Evolutionary conservation across 2,797 vertebrate genomes (phyloP).

Genomic region (Molothrus aeneus): DNA sequence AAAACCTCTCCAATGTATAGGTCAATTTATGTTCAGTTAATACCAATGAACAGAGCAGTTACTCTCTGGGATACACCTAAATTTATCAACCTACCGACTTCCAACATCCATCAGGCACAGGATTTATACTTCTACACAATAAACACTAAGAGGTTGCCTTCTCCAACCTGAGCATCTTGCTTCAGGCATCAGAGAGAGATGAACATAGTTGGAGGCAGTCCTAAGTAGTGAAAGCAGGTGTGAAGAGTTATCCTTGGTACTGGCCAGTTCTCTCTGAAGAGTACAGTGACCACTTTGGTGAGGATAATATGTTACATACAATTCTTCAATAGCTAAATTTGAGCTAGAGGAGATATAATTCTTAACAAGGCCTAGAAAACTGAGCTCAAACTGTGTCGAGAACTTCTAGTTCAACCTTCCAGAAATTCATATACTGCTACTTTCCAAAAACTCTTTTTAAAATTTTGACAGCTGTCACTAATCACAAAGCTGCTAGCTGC

Average conservation of each 20-base stretch:
- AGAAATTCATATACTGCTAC: neutral
- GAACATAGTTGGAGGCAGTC: neutral
- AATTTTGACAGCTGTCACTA: neutral
- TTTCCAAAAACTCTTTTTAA: neutral
- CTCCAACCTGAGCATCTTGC: neutral
- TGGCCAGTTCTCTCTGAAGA: neutral
- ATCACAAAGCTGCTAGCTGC: neutral
- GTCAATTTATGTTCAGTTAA: neutral
- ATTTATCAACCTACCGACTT: neutral
- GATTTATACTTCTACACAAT: neutral
- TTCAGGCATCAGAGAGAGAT: neutral
- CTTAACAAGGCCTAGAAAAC: neutral
- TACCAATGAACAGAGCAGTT: neutral
- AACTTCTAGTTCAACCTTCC: neutral
- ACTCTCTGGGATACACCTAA: neutral
- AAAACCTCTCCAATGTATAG: neutral
- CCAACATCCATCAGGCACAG: neutral
- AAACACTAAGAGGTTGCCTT: neutral
- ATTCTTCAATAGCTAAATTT: neutral
- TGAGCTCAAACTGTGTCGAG: neutral
- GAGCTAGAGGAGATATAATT: neutral
- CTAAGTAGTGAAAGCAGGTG: neutral
- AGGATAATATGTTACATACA: neutral
- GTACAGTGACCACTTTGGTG: neutral
- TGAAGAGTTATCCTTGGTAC: neutral